phyloP scores from a whole-genome alignment of 2,797 vertebrate species.

The Crypturellus tataupa region DNA sequence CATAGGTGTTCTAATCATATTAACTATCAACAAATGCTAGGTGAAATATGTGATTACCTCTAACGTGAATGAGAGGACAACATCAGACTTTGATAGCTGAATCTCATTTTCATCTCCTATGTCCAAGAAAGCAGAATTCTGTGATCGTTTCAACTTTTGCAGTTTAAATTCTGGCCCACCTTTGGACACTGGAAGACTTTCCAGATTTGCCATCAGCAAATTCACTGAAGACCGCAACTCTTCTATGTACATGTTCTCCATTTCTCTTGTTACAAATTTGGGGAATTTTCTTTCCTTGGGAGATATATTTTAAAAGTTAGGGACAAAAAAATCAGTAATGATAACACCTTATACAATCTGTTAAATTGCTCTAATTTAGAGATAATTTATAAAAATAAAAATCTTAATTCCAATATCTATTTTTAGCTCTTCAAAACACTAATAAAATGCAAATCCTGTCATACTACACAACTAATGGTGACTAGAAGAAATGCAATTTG shows the following conservation, averaged over 20 bases:
- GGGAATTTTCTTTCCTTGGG: constrained; percentile 90
- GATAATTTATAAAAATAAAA: not conserved
- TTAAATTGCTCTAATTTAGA: not conserved
- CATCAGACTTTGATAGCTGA: constrained; percentile 93
- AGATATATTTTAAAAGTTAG: constrained; percentile 61
- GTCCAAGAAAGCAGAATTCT: constrained; percentile 95
- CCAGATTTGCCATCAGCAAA: constrained; percentile 96
- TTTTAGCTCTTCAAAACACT: not conserved
- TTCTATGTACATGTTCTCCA: constrained; percentile 93
- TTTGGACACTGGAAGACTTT: constrained; percentile 96
- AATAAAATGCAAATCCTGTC: not conserved
- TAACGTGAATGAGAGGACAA: constrained; percentile 92
- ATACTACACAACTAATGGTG: not conserved
- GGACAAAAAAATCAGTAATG: not conserved
- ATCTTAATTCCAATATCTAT: not conserved
- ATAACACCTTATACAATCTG: not conserved
- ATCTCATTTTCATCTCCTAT: constrained; percentile 93
- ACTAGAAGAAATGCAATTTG: not conserved
- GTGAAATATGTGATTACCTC: constrained; percentile 84
- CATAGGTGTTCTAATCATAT: not conserved
- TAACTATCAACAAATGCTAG: not conserved
- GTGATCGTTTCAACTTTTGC: constrained; percentile 92
- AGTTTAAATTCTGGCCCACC: constrained; percentile 94
- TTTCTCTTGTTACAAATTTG: constrained; percentile 88
- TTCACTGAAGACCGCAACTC: constrained; percentile 93